Base-by-base conservation (phyloP, 1,140 invertebrate genomes). In the Temnothorax nylanderi region DNA sequence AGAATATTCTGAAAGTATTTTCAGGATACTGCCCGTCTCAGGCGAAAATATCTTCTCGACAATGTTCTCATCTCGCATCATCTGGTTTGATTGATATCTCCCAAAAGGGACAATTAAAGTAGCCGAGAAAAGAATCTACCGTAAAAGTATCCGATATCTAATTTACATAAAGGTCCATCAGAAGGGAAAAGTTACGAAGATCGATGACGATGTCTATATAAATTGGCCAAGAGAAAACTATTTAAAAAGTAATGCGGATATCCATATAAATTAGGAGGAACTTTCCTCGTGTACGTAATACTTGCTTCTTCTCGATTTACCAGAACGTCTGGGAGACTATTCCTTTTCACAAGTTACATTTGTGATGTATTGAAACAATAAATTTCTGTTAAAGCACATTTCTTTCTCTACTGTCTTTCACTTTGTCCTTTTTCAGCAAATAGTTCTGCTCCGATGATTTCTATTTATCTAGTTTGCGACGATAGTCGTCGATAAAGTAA, bases 301-400 rank as follows among this genome's bases (percentile, higher is more conserved):
- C 13, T 64, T 51, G 72, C 58, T 58, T 77, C 32, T 85, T 78
- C 64, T 81, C 76, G 4, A 84, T 71, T 89, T 65, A 54, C 16
- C 76, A 56, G 62, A 81, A 78, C 16, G 85, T 60, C 44, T 85
- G 60, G n/a, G 58, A 75, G 34, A 49, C 62, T 87, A 75, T 51
- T 54, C 67, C 54, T 89, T 90, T 82, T 86, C 81, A 78, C 78
- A 85, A 76, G 44, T 85, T 86, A 89, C 88, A 65, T 60, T 71
- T 69, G 81, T 85, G 87, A 89, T 93, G 87, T 93, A 93, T 86
- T 82, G 85, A 72, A 92, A 93, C 78, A 89, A 93, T 93, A 93
- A 93, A 92, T 86, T 87, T 72, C 77, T 85, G 85, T 88, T 90
- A 87, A 87, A 87, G 47, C 49, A 71, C 4, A 82, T 16, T 41